These are phyloP conservation scores for Cephalophus harveyi DNA, from an alignment of 2,113 vertebrate genomes.

Conservation along the genomic window DNA sequence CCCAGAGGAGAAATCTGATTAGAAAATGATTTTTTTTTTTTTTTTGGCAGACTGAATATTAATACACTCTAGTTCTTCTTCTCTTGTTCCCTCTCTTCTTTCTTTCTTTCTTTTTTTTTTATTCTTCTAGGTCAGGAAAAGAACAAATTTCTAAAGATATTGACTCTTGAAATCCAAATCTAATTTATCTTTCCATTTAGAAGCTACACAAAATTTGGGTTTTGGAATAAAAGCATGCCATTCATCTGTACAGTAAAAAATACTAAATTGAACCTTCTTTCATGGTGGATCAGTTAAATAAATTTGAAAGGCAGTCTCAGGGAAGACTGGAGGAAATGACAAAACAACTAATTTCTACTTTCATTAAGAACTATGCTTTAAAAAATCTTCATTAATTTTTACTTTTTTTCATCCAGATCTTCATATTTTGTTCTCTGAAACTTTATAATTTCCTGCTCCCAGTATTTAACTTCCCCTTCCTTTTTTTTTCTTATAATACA, in stretches of 20 bases:
- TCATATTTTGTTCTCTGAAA: background rate
- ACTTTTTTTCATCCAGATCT: background rate
- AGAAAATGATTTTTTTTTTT: background rate
- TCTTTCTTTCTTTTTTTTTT: accelerated
- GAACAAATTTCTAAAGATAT: background rate
- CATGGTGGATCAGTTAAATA: background rate
- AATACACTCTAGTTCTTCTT: background rate
- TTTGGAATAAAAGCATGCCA: background rate
- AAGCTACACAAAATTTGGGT: background rate
- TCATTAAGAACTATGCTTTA: background rate
- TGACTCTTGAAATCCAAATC: background rate
- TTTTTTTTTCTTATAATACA: background rate
- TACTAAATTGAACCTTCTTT: background rate
- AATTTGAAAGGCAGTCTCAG: background rate
- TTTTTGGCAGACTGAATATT: background rate
- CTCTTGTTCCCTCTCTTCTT: background rate
- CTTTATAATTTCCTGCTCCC: background rate
- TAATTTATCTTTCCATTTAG: background rate
- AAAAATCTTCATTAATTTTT: background rate
- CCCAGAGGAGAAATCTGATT: background rate
- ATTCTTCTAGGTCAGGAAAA: background rate
- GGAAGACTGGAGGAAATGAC: background rate
- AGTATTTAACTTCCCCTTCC: background rate
- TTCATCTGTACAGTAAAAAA: background rate
- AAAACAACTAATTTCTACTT: background rate